phyloP scores from a whole-genome alignment of 2,797 vertebrate genomes.

The Phoeniculus purpureus region DNA sequence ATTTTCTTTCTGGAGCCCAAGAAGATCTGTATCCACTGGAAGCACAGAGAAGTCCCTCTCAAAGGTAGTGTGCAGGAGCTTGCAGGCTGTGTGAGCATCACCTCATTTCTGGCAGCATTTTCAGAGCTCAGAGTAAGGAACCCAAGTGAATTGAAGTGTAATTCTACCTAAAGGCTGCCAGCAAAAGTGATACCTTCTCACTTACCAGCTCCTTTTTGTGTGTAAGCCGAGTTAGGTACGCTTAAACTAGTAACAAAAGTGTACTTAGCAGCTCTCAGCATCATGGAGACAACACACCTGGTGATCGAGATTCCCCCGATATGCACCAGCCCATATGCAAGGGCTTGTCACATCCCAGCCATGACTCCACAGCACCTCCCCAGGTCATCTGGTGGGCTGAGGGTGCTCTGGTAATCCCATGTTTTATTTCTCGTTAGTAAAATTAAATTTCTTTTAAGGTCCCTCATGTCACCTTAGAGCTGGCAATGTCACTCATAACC shows the following conservation, averaged over 20 bases:
- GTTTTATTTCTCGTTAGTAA: background rate
- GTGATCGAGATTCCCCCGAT: background rate
- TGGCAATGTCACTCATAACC: background rate
- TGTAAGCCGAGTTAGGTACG: background rate
- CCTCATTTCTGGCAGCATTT: background rate
- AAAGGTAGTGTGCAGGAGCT: background rate
- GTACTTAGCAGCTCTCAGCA: fast-evolving
- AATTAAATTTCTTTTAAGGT: background rate
- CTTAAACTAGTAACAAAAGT: background rate
- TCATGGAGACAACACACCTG: fast-evolving
- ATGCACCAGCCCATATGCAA: fast-evolving
- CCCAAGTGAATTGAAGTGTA: background rate
- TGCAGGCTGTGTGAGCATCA: fast-evolving
- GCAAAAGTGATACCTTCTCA: background rate
- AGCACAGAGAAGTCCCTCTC: background rate
- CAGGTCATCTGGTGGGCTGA: background rate
- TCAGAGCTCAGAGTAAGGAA: background rate
- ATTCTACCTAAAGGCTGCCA: background rate
- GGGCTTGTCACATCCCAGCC: background rate
- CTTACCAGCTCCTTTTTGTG: background rate
- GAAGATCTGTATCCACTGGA: background rate
- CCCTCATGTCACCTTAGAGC: background rate
- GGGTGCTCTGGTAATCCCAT: background rate
- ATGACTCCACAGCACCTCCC: background rate
- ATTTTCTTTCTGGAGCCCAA: background rate